Conservation (phyloP, 2,888 invertebrate species). For the Rhorus exstirpatorius region DNA sequence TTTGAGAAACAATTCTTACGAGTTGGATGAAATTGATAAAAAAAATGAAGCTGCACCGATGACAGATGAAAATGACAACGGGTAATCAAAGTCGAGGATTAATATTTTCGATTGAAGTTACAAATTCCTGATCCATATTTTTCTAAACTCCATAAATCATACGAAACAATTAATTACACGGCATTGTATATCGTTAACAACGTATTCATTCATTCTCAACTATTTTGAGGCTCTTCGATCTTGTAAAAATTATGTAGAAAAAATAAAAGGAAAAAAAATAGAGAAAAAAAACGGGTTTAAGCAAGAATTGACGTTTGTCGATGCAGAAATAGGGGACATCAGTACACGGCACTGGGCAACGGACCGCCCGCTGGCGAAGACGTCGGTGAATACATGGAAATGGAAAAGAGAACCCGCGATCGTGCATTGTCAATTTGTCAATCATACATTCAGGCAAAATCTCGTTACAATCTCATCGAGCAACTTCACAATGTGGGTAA, state of each 20-base stretch:
- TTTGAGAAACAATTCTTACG: conserved; percentile 66
- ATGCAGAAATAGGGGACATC: conserved; percentile 87
- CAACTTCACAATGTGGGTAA: conserved; percentile 93
- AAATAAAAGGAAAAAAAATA: too few species aligned
- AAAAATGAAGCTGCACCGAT: conserved; percentile 29
- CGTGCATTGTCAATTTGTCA: conserved; percentile 90
- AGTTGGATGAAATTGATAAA: conserved; percentile 49
- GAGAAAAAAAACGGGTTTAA: conserved; percentile 64
- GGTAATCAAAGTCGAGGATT: too few species aligned
- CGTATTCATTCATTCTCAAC: too few species aligned
- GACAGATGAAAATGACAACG: conserved; percentile 54
- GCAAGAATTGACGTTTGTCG: conserved; percentile 62
- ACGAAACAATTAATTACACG: too few species aligned
- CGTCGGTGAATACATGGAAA: conserved; percentile 88
- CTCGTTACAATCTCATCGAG: conserved; percentile 92
- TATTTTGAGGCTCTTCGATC: conserved; percentile 69
- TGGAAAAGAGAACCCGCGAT: conserved; percentile 89
- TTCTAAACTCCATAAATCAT: too few species aligned
- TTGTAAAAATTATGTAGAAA: conserved; percentile 58
- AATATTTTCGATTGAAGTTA: too few species aligned
- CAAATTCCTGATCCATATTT: too few species aligned
- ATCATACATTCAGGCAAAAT: conserved; percentile 88
- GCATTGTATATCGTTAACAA: too few species aligned
- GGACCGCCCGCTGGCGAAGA: conserved; percentile 87
- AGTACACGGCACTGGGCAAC: conserved; percentile 90